phyloP scores from a whole-genome alignment of 2,797 vertebrate genomes.

The Allobates femoralis region DNA sequence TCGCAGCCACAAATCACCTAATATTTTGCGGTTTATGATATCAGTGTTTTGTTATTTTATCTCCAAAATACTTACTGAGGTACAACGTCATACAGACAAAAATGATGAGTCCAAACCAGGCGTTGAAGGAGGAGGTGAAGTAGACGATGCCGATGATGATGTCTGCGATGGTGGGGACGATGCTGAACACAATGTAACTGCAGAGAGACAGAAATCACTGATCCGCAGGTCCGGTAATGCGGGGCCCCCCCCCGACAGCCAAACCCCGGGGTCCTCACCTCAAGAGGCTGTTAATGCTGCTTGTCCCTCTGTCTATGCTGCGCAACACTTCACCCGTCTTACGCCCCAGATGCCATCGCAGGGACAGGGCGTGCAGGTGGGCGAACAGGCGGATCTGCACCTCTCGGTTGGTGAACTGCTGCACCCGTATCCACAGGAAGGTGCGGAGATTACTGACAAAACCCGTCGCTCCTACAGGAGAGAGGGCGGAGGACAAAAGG shows the following conservation, averaged over 20 bases:
- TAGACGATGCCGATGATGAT: conserved; percentile 92
- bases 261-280: conserved; percentile 75
- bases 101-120: conserved; percentile 96
- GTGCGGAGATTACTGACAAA: conserved; percentile 91
- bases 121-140: conserved; percentile 90
- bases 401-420: conserved; percentile 90
- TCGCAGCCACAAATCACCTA: too few species aligned
- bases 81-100: conserved; percentile 95
- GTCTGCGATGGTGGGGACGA: conserved; percentile 91
- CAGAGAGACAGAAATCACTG: not conserved
- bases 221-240: not conserved
- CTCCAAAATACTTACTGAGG: conserved; percentile 83
- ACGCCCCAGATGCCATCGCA: conserved; percentile 93
- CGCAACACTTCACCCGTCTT: conserved; percentile 92
- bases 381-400: conserved; percentile 89
- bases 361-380: conserved; percentile 88
- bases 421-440: conserved; percentile 94
- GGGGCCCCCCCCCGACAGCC: not conserved
- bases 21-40: not conserved
- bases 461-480: conserved; percentile 80
- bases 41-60: fast-evolving
- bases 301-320: conserved; percentile 91
- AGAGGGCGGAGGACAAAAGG: fast-evolving
- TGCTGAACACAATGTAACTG: conserved; percentile 98
- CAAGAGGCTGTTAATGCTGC: conserved; percentile 91